phyloP scores from a whole-genome alignment of 2,113 vertebrate species.

The Aptenodytes forsteri region DNA sequence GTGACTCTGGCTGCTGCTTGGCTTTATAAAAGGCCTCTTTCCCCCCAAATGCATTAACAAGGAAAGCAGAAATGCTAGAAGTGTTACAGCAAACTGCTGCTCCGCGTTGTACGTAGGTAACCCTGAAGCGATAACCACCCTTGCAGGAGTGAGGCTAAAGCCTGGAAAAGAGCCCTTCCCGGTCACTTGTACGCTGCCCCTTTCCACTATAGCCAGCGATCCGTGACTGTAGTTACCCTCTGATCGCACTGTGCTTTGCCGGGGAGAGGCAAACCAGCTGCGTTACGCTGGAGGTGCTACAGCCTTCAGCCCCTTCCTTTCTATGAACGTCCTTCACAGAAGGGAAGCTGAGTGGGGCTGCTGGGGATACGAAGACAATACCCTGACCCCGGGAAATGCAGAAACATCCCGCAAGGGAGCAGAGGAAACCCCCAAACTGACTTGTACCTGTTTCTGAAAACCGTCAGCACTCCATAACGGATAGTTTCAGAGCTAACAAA shows the following conservation, averaged over 20 bases:
- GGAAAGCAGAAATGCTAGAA: not conserved
- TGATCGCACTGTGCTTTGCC: fast-evolving
- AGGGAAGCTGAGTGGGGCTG: not conserved
- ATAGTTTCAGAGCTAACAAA: not conserved
- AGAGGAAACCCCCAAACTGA: not conserved
- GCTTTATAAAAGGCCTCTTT: not conserved
- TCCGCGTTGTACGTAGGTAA: fast-evolving
- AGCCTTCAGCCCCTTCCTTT: not conserved
- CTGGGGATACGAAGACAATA: not conserved
- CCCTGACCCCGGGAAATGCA: not conserved
- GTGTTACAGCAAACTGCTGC: fast-evolving
- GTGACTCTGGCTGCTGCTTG: not conserved
- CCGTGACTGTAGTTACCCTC: fast-evolving
- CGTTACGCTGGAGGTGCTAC: not conserved
- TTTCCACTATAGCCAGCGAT: fast-evolving
- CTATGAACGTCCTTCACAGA: fast-evolving
- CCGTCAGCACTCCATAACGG: fast-evolving
- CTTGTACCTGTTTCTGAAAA: not conserved
- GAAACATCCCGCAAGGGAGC: not conserved
- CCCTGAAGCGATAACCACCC: not conserved
- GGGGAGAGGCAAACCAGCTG: not conserved
- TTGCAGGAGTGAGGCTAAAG: not conserved
- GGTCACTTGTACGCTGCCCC: not conserved
- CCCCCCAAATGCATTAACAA: not conserved
- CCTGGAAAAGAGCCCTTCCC: not conserved